Conservation (phyloP, 2,797 vertebrate species). For the Coccyzus lansbergi region DNA sequence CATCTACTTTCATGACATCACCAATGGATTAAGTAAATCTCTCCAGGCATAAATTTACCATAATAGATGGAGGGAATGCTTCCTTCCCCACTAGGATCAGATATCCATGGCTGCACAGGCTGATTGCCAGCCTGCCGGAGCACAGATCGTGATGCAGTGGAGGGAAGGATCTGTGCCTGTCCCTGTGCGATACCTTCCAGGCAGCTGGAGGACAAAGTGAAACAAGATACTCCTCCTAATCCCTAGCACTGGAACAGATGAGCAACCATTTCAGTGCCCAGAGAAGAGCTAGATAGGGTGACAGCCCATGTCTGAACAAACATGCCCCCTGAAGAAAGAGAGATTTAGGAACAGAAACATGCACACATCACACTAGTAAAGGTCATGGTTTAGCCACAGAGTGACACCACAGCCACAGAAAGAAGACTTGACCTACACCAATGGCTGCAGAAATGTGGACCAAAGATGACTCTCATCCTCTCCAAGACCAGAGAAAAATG, state of each 20-base stretch:
- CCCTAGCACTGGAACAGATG: not conserved
- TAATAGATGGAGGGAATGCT: not conserved
- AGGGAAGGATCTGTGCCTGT: not conserved
- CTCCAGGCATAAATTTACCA: not conserved
- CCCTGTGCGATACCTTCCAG: rapidly evolving
- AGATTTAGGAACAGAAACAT: not conserved
- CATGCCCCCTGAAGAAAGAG: not conserved
- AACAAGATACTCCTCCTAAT: not conserved
- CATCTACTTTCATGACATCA: not conserved
- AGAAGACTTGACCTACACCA: not conserved
- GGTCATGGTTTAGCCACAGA: not conserved
- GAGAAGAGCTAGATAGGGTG: not conserved
- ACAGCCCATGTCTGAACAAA: not conserved
- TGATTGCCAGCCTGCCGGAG: not conserved
- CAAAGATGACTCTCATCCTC: not conserved
- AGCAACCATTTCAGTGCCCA: not conserved
- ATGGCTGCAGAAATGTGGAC: not conserved
- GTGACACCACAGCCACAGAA: not conserved
- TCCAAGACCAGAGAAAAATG: not conserved
- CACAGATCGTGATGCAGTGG: rapidly evolving
- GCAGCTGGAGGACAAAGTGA: not conserved
- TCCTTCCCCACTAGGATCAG: not conserved
- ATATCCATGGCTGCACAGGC: not conserved
- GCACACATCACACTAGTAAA: not conserved
- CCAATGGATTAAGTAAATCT: not conserved